phyloP scores from a whole-genome alignment of 2,888 invertebrate species.

The Spialia ferax region DNA sequence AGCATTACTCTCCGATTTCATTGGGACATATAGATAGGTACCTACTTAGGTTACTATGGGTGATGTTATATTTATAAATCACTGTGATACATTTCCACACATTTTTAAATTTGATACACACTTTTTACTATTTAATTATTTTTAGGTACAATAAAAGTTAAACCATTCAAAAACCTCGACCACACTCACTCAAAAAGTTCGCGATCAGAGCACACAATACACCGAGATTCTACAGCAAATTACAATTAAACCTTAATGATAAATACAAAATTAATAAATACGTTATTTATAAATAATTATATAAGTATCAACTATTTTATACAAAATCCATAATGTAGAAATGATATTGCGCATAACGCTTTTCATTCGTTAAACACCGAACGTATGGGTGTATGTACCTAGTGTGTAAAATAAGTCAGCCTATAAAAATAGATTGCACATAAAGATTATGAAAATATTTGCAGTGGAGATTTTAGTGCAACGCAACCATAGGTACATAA shows the following conservation, averaged over 20 bases:
- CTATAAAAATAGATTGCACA: conserved; percentile 85
- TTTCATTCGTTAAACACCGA: conserved; percentile 54
- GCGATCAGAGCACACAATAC: conserved; percentile 72
- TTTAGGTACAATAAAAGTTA: conserved; percentile 61
- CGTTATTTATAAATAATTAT: conserved; percentile 74
- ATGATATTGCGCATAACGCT: conserved; percentile 72
- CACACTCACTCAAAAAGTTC: conserved; percentile 76
- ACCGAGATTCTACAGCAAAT: conserved; percentile 65
- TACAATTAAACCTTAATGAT: conserved; percentile 69
- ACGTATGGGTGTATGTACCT: conserved; percentile 47
- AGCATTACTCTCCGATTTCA: neutral
- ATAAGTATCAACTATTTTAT: conserved; percentile 76
- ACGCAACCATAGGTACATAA: conserved; percentile 44
- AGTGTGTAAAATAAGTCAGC: conserved; percentile 67
- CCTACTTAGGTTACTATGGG: no score
- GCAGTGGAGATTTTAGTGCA: conserved; percentile 59
- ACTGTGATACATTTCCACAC: conserved; percentile 45
- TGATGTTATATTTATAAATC: conserved; percentile 23
- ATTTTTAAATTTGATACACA: conserved; percentile 54
- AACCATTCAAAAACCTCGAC: conserved; percentile 69
- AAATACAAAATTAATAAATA: conserved; percentile 81
- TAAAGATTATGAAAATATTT: conserved; percentile 75
- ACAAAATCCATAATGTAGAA: conserved; percentile 80
- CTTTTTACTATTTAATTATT: conserved; percentile 63
- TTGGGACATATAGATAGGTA: conserved; percentile 5